phyloP scores from a whole-genome alignment of 2,888 invertebrate species.

The Agriopis leucophaearia region DNA sequence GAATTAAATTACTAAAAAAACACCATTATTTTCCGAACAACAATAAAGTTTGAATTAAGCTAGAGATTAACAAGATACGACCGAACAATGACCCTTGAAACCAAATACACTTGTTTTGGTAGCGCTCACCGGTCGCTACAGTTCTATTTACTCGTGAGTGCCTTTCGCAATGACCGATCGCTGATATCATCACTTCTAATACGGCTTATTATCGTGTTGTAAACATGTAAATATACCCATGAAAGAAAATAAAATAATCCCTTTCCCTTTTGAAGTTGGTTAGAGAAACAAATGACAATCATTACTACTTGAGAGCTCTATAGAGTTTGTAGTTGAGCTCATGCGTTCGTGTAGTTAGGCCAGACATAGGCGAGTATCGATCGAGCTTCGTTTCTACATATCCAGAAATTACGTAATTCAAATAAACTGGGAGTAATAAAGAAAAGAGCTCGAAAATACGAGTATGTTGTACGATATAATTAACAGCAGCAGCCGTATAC shows the following conservation, averaged over 20 bases:
- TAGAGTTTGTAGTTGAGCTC: neutral
- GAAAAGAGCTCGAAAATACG: constrained; percentile 10
- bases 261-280: neutral
- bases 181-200: constrained; percentile 20
- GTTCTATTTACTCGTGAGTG: constrained; percentile 19
- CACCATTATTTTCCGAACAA: constrained; percentile 10
- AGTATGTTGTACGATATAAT: constrained; percentile 2
- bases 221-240: neutral
- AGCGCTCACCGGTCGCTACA: constrained; percentile 30
- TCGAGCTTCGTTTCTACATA: neutral
- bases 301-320: neutral
- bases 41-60: constrained; percentile 38
- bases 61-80: constrained; percentile 27
- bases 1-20: neutral
- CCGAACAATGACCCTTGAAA: constrained; percentile 40
- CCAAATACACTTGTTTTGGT: constrained; percentile 38
- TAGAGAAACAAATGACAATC: neutral
- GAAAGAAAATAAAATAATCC: neutral
- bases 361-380: constrained; percentile 7
- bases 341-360: constrained; percentile 3
- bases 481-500: neutral
- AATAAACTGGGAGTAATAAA: constrained; percentile 9
- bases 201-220: constrained; percentile 4
- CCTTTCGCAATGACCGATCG: constrained; percentile 22
- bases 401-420: constrained; percentile 15